Evolutionary conservation across 2,888 invertebrate species (phyloP).

Genomic region (Monochamus alternatus): DNA sequence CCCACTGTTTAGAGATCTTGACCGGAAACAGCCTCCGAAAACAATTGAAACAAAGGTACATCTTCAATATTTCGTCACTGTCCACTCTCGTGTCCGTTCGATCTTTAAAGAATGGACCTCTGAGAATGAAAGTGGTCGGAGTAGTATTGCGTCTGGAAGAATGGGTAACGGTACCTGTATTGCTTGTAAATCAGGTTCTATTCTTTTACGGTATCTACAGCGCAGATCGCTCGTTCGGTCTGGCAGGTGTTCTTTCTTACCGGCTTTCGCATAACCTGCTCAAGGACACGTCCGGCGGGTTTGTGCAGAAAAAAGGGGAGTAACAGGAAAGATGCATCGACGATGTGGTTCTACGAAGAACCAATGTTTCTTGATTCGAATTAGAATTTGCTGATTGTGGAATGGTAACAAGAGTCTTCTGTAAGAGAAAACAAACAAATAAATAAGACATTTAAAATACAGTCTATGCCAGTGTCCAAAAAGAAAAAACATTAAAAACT

Average conservation of each 20-base stretch:
- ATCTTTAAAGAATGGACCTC: constrained; percentile 30
- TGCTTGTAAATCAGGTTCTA: constrained; percentile 47
- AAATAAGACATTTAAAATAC: too few relatives aligned
- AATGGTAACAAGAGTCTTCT: too few relatives aligned
- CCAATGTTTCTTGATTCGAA: too few relatives aligned
- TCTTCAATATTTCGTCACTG: neutral
- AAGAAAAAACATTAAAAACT: too few relatives aligned
- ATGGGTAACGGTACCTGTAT: constrained; percentile 51
- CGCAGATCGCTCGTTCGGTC: constrained; percentile 26
- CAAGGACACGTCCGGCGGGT: constrained; percentile 11
- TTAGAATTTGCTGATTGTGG: too few relatives aligned
- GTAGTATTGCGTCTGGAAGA: constrained; percentile 29
- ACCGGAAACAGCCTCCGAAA: too few relatives aligned
- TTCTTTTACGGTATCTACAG: constrained; percentile 50
- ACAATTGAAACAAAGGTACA: too few relatives aligned
- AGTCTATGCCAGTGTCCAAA: too few relatives aligned
- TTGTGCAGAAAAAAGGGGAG: constrained; percentile 1
- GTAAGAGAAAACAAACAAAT: too few relatives aligned
- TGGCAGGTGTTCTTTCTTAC: constrained; percentile 31
- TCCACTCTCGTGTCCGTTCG: constrained; percentile 8
- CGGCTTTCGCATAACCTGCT: constrained; percentile 17
- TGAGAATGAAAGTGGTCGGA: constrained; percentile 49
- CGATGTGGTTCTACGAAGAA: neutral
- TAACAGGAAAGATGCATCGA: constrained; percentile 7
- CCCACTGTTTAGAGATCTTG: too few relatives aligned